These are phyloP conservation scores for Pseudonaja textilis DNA, from an alignment of 2,113 vertebrate species.

Conservation along the genomic window DNA sequence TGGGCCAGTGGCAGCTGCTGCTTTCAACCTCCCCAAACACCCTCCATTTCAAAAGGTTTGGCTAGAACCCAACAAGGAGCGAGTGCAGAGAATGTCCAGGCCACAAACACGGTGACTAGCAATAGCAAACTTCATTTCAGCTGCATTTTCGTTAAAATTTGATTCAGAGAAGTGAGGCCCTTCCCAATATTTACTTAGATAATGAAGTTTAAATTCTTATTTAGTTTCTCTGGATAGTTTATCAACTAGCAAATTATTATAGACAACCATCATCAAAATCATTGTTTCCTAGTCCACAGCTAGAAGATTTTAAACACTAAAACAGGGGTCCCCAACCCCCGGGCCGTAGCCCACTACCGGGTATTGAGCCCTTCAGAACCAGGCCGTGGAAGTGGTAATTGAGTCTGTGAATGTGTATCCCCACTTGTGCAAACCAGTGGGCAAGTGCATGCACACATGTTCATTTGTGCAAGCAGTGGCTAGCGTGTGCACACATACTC, in stretches of 20 bases:
- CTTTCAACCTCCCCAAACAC: conserved; percentile 13
- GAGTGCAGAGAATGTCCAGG: neutral
- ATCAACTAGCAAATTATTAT: neutral
- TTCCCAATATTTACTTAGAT: neutral
- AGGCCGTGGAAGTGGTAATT: neutral
- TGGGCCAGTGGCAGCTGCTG: conserved; percentile 36
- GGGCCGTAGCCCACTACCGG: neutral
- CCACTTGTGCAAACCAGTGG: no score
- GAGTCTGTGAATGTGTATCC: no score
- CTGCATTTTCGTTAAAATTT: neutral
- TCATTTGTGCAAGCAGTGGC: neutral
- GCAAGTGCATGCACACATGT: neutral
- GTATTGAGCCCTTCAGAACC: neutral
- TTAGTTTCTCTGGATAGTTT: neutral
- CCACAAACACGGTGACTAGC: neutral
- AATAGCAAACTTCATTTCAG: conserved; percentile 3
- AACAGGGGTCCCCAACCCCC: neutral
- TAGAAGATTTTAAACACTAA: neutral
- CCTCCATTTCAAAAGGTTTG: conserved; percentile 31
- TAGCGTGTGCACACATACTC: no score
- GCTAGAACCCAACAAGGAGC: neutral
- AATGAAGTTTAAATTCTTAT: neutral
- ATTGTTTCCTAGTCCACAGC: neutral
- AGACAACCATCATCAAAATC: neutral
- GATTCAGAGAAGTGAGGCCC: neutral